Conservation (phyloP, 1,140 invertebrate species). For the Drosophila bipectinata region DNA sequence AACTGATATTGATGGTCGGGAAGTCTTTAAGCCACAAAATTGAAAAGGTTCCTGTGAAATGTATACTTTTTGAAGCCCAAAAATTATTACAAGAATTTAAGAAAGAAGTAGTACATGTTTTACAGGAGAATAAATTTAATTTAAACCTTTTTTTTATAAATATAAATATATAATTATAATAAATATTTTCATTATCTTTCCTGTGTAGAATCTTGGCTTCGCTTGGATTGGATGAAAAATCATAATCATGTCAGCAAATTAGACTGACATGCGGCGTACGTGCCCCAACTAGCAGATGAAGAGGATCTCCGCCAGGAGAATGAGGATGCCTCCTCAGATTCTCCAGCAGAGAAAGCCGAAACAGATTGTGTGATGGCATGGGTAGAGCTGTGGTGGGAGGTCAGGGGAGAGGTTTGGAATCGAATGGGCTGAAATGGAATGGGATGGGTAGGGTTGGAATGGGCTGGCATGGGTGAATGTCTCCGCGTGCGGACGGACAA, state of each 20-base stretch:
- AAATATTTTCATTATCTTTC: conserved; percentile 3
- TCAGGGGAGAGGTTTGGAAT: background rate
- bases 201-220: conserved; percentile 26
- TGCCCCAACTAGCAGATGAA: conserved; percentile 76
- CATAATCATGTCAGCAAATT: conserved; percentile 82
- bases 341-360: conserved; percentile 39
- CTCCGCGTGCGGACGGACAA: conserved; percentile 49
- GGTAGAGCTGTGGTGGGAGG: conserved; percentile 7
- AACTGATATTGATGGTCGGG: background rate
- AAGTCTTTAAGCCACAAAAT: background rate
- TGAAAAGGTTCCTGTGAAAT: too few relatives aligned
- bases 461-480: conserved; percentile 63
- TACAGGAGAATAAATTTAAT: too few relatives aligned
- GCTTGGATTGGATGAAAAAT: conserved; percentile 65
- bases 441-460: conserved; percentile 17
- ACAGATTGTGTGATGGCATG: conserved; percentile 34
- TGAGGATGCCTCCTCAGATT: conserved; percentile 15
- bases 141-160: too few relatives aligned
- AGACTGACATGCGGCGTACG: conserved; percentile 78
- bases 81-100: too few relatives aligned
- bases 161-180: too few relatives aligned
- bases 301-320: conserved; percentile 60
- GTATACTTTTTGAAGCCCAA: too few relatives aligned
- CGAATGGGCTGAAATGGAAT: conserved; percentile 23
- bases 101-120: too few relatives aligned